A percentile compares a stretch with the other conserved stretches of the same genome.
phyloP scores from a whole-genome alignment of 2,888 invertebrate species.

The Limnephilus rhombicus region DNA sequence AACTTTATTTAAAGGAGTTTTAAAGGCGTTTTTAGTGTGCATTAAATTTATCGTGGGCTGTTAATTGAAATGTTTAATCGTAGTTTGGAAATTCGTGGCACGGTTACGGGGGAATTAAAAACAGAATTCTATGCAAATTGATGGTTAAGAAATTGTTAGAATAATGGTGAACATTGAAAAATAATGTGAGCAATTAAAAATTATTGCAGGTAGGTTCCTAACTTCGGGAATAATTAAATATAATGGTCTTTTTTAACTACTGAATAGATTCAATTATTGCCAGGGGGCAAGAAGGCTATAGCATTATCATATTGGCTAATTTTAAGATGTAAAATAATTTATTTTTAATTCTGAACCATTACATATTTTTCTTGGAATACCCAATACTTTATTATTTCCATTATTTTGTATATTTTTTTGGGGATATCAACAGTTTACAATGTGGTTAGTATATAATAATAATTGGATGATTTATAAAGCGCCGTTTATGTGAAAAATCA shows the following conservation, averaged over 20 bases:
- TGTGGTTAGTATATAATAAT: no score
- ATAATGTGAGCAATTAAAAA: not conserved
- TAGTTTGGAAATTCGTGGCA: conserved; percentile 30
- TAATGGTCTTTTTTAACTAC: not conserved
- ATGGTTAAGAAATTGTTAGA: not conserved
- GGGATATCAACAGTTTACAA: no score
- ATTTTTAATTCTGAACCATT: no score
- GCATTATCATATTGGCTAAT: not conserved
- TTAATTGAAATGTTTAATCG: conserved; percentile 58
- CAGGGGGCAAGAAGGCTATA: not conserved
- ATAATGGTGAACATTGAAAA: not conserved
- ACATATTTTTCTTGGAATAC: no score
- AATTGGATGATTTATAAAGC: no score
- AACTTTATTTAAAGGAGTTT: not conserved
- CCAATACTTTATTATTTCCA: no score
- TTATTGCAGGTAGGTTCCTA: not conserved
- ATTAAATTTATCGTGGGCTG: conserved; percentile 11
- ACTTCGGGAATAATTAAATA: not conserved
- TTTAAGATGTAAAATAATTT: no score
- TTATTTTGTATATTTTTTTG: no score
- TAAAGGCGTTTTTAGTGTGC: not conserved
- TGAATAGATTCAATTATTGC: not conserved
- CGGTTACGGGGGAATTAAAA: not conserved
- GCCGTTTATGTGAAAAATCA: no score
- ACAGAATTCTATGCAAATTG: conserved; percentile 4